phyloP scores from a whole-genome alignment of 2,113 vertebrate species.

The Spheniscus mendiculus region DNA sequence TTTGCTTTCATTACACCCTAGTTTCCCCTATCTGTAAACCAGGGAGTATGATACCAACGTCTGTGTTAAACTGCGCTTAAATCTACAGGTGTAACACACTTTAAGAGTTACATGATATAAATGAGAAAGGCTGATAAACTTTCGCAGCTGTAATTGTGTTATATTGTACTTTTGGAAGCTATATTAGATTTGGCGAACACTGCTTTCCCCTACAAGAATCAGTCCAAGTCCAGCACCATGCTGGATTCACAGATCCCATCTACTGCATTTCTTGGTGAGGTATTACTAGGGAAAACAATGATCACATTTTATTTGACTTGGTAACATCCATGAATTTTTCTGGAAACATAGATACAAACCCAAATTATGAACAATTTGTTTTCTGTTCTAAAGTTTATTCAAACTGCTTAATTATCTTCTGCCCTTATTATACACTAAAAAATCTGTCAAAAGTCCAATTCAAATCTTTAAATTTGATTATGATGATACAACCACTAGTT shows the following conservation, averaged over 20 bases:
- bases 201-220: background rate
- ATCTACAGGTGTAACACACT: background rate
- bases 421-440: background rate
- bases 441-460: background rate
- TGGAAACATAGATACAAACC: background rate
- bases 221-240: background rate
- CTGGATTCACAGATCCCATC: background rate
- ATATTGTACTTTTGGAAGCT: background rate
- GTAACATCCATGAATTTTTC: background rate
- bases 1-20: background rate
- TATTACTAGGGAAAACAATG: background rate
- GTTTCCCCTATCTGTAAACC: background rate
- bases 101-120: background rate
- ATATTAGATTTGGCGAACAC: background rate
- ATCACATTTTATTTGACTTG: background rate
- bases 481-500: background rate
- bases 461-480: background rate
- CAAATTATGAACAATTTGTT: background rate
- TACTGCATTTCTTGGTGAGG: background rate
- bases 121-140: background rate
- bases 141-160: background rate
- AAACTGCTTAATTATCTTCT: background rate
- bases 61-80: background rate
- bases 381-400: background rate
- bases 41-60: background rate